Evolutionary conservation across 2,888 invertebrate genomes (phyloP).

Genomic region (Ichneumoninae sp.): DNA sequence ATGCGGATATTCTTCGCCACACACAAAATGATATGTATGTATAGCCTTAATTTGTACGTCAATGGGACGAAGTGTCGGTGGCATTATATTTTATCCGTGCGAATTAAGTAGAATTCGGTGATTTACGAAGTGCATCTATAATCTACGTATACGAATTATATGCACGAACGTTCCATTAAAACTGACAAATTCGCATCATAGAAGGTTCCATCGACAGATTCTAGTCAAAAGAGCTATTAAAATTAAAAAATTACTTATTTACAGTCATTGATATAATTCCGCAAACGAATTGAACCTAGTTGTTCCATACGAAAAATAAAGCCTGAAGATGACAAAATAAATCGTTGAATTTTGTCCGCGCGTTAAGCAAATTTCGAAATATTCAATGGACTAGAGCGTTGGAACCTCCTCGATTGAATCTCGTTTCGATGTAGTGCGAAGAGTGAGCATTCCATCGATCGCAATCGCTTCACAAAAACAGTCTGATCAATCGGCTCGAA

Average conservation of each 20-base stretch:
- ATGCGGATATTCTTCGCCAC: constrained; percentile 15
- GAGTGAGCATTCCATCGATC: constrained; percentile 48
- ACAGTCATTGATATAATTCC: neutral
- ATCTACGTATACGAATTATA: constrained; percentile 19
- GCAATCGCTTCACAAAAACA: constrained; percentile 20
- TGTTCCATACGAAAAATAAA: neutral
- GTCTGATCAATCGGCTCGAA: constrained; percentile 22
- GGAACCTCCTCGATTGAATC: constrained; percentile 29
- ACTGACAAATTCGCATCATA: constrained; percentile 11
- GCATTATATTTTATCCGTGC: constrained; percentile 9
- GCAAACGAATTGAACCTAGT: neutral
- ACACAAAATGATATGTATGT: constrained; percentile 60
- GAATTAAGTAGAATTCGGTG: constrained; percentile 20
- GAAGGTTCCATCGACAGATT: constrained; percentile 12
- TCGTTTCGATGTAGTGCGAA: constrained; percentile 62
- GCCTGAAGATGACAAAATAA: neutral
- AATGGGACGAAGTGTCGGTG: constrained; percentile 52
- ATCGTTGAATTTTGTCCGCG: neutral
- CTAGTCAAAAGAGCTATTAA: constrained; percentile 1
- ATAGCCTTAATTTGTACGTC: constrained; percentile 49
- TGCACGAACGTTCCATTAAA: constrained; percentile 16
- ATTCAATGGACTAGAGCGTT: constrained; percentile 15
- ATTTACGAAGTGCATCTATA: constrained; percentile 19
- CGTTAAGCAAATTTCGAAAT: neutral
- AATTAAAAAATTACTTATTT: neutral